Evolutionary conservation across 2,797 vertebrate genomes (phyloP).

Genomic region (Galaxias olidus): DNA sequence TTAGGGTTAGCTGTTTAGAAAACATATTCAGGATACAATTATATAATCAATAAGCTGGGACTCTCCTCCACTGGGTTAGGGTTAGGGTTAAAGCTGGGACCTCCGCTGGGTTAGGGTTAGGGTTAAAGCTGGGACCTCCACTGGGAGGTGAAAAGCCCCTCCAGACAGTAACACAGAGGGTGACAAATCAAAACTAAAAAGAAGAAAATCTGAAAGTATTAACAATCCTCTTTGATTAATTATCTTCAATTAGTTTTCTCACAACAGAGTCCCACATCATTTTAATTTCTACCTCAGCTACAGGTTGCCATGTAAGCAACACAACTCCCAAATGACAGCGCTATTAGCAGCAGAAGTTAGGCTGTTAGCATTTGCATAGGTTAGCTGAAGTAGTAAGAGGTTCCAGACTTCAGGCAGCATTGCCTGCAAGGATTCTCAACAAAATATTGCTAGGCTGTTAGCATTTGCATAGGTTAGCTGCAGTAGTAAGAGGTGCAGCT

Average conservation of each 20-base stretch:
- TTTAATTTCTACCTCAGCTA: slow-evolving; percentile 20
- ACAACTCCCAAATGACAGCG: slow-evolving; percentile 41
- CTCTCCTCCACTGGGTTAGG: too few relatives aligned
- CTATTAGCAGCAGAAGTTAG: slow-evolving; percentile 49
- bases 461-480: slow-evolving; percentile 44
- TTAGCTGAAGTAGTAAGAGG: too few relatives aligned
- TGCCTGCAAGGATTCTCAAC: too few relatives aligned
- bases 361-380: slow-evolving; percentile 44
- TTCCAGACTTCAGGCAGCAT: too few relatives aligned
- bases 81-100: too few relatives aligned
- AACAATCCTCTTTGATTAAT: too few relatives aligned
- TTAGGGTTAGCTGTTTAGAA: too few relatives aligned
- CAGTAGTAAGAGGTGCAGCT: slow-evolving; percentile 29
- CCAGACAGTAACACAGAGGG: neutral
- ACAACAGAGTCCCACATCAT: slow-evolving; percentile 19
- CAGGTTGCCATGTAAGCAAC: slow-evolving; percentile 29
- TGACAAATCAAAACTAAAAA: neutral
- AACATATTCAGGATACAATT: too few relatives aligned
- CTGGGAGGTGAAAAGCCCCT: neutral
- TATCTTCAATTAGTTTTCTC: slow-evolving; percentile 37
- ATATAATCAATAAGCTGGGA: too few relatives aligned
- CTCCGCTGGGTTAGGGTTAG: too few relatives aligned
- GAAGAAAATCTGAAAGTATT: too few relatives aligned
- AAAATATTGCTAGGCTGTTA: slow-evolving; percentile 1
- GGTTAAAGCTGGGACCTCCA: too few relatives aligned